Conservation (phyloP, 2,113 vertebrate genomes). For the Halcyon senegalensis region DNA sequence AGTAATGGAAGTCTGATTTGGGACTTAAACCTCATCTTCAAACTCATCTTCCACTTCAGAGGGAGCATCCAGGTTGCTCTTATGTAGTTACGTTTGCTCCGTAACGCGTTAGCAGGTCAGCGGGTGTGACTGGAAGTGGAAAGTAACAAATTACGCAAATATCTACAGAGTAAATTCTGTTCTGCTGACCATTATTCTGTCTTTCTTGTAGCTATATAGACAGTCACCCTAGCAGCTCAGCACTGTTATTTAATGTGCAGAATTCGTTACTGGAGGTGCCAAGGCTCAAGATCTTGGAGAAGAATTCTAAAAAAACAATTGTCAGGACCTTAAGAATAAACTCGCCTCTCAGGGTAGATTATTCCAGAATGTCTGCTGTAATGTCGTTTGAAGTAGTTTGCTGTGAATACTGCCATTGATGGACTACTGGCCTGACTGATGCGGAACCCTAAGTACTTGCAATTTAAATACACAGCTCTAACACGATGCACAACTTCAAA, state of each 20-base stretch:
- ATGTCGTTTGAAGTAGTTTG: background rate
- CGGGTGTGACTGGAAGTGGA: background rate
- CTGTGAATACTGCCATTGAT: background rate
- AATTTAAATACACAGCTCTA: background rate
- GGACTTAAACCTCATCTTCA: background rate
- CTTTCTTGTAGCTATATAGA: background rate
- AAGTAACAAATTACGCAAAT: background rate
- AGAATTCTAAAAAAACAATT: background rate
- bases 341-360: background rate
- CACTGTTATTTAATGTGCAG: background rate
- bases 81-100: background rate
- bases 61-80: background rate
- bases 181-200: background rate
- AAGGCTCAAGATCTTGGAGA: background rate
- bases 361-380: background rate
- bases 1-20: rapidly evolving
- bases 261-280: background rate
- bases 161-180: background rate
- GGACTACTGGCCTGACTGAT: background rate
- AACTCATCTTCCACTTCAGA: background rate
- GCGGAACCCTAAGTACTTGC: background rate
- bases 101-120: background rate
- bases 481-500: background rate
- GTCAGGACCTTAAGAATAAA: background rate
- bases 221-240: background rate